A percentile compares a stretch with the other conserved stretches of the same genome.
These are phyloP conservation scores for Megalops cyprinoides DNA, from an alignment of 2,797 vertebrate genomes.

Conservation along the genomic window DNA sequence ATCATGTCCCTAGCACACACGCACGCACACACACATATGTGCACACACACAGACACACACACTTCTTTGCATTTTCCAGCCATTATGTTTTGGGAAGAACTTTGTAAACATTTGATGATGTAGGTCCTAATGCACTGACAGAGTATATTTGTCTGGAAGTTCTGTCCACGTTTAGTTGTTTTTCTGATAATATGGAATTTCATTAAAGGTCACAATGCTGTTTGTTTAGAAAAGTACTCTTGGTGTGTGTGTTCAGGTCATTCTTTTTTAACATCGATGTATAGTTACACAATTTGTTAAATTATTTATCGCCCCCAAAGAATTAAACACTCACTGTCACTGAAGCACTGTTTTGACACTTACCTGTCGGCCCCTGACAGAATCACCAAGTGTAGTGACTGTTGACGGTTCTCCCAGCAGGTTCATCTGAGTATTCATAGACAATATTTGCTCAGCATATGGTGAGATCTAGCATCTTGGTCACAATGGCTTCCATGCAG, in stretches of 20 bases:
- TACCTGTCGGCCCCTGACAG: conserved; percentile 20
- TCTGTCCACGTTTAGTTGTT: too few species aligned
- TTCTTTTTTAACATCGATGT: background rate
- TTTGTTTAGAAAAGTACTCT: background rate
- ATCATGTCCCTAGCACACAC: conserved; percentile 72
- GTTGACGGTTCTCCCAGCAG: conserved; percentile 11
- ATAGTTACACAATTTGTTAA: conserved; percentile 12
- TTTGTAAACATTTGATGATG: background rate
- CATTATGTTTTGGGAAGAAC: background rate
- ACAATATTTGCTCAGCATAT: conserved; percentile 33
- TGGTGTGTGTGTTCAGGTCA: background rate
- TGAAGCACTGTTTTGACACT: conserved; percentile 30
- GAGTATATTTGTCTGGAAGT: too few species aligned
- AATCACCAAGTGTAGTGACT: conserved; percentile 31
- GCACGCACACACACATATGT: too few species aligned
- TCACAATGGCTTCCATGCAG: conserved; percentile 29
- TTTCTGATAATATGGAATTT: too few species aligned
- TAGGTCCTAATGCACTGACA: background rate
- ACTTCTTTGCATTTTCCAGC: background rate
- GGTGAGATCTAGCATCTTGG: conserved; percentile 31
- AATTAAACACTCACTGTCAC: conserved; percentile 14
- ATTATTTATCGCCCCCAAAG: conserved; percentile 1
- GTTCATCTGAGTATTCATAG: conserved; percentile 19
- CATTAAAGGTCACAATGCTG: background rate
- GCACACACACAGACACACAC: conserved; percentile 36